Evolutionary conservation across 2,797 vertebrate species (phyloP).

Genomic region (Pyrocephalus nanus): DNA sequence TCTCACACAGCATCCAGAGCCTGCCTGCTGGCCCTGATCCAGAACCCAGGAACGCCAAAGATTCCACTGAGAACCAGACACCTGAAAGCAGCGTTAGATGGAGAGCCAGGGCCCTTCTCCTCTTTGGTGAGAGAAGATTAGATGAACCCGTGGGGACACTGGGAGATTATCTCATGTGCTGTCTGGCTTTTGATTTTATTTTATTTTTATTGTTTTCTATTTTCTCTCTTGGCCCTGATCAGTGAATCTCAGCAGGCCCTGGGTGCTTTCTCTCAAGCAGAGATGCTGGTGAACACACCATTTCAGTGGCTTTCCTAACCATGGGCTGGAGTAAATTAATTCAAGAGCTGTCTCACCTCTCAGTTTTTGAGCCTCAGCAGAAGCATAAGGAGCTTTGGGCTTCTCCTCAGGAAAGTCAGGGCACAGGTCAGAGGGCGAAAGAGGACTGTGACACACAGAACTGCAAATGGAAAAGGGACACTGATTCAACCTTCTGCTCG

Average conservation of each 20-base stretch:
- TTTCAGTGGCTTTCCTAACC: not conserved
- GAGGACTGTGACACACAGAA: not conserved
- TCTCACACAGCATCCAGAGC: not conserved
- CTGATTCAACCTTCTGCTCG: not conserved
- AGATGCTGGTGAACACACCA: not conserved
- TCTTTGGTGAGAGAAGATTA: not conserved
- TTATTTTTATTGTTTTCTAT: not conserved
- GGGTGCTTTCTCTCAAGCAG: not conserved
- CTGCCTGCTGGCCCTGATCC: not conserved
- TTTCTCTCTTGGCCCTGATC: not conserved
- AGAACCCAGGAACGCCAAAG: not conserved
- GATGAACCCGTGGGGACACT: not conserved
- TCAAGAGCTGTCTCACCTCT: not conserved
- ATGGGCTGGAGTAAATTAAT: not conserved
- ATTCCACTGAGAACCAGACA: not conserved
- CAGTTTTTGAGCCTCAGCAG: conserved; percentile 20
- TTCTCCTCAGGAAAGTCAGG: conserved; percentile 22
- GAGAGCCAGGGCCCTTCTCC: not conserved
- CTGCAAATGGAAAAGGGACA: not conserved
- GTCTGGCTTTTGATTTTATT: not conserved
- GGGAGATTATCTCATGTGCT: not conserved
- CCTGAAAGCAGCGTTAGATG: not conserved
- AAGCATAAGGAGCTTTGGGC: not conserved
- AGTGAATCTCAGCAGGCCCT: not conserved
- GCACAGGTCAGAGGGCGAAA: not conserved